Evolutionary conservation across 2,113 vertebrate genomes (phyloP), one percentile per base, ranked within the genome.

Genomic region (Chascanopsetta lugubris): DNA sequence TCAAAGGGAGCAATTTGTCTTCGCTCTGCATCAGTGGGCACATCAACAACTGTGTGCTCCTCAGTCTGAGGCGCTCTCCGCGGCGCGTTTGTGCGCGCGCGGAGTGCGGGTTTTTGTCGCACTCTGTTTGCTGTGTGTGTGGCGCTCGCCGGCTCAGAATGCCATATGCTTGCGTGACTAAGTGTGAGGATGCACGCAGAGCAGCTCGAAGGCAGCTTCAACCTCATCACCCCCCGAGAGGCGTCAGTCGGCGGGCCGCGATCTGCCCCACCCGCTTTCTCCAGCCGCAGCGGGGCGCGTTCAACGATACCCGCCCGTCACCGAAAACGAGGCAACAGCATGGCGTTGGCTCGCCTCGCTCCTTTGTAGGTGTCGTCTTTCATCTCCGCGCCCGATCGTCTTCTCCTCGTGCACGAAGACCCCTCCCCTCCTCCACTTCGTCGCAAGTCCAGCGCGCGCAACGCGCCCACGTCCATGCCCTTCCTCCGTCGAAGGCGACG

Each of bases 1-100:
- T 87, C 85, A 83, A 87, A 87, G 75, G 79, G 60, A 86, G 79
- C 84, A 87, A 87, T 87, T 88, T 87, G 83, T 87, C 83, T 79
- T 72, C 65, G 57, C 77, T 61, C 79, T 78, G 84, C 85, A 82
- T 89, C 87, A 72, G 68, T 70, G 82, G 69, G 67, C 82, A 79
- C 84, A 83, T 85, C 85, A 80, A 77, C 83, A 80, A 77, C 77
- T 80, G 47, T 63, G 70, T 48, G 36, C 51, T 50, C 50, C 30
- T 34, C 66, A 36, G 47, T 54, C 27, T 59, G 61, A 42, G 79
- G 9, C 46, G 25, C 45, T 68, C 2, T 42, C 26, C 56, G 50
- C 78, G 67, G 32, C 56, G 50, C 78, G 67, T 63, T 9, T 63
- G 42, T 53, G 8, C 46, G 42, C 34, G 27, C 29, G 20, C 42